A percentile compares a stretch with the other conserved stretches of the same genome.
These are phyloP conservation scores for Tringa solitaria DNA, from an alignment of 2,113 vertebrate species.

Conservation along the genomic window DNA sequence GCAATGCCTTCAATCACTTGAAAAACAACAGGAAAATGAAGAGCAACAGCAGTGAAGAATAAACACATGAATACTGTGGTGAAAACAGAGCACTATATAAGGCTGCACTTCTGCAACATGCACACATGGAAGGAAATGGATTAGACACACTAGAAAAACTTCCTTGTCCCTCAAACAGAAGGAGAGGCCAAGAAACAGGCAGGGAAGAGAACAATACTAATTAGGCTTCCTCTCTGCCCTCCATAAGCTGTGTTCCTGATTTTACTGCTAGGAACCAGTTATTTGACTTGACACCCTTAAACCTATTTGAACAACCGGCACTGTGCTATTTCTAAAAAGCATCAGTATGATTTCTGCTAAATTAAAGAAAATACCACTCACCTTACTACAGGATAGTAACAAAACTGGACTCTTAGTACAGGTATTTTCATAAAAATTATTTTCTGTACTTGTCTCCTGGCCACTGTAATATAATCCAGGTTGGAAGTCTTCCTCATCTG, in stretches of 20 bases:
- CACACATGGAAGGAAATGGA: background rate
- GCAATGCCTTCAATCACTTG: background rate
- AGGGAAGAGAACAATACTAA: background rate
- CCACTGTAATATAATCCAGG: conserved; percentile 94
- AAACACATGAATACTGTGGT: background rate
- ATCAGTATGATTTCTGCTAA: background rate
- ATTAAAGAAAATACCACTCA: conserved; percentile 57
- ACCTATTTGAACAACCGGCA: background rate
- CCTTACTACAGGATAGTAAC: conserved; percentile 87
- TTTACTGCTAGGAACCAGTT: background rate
- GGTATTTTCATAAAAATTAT: conserved; percentile 56
- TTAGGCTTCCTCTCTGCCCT: background rate
- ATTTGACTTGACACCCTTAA: background rate
- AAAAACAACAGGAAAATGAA: background rate
- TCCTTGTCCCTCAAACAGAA: background rate
- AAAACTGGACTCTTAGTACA: conserved; percentile 82
- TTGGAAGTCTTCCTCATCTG: conserved; percentile 91
- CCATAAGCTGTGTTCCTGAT: background rate
- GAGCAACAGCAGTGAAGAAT: background rate
- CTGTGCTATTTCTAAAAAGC: background rate
- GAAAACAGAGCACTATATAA: background rate
- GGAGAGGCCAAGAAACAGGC: background rate
- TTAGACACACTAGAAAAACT: background rate
- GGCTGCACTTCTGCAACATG: background rate
- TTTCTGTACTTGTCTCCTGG: conserved; percentile 75